These are phyloP conservation scores for Rhadinocentrus ornatus DNA, from an alignment of 2,797 vertebrate genomes.

Conservation along the genomic window DNA sequence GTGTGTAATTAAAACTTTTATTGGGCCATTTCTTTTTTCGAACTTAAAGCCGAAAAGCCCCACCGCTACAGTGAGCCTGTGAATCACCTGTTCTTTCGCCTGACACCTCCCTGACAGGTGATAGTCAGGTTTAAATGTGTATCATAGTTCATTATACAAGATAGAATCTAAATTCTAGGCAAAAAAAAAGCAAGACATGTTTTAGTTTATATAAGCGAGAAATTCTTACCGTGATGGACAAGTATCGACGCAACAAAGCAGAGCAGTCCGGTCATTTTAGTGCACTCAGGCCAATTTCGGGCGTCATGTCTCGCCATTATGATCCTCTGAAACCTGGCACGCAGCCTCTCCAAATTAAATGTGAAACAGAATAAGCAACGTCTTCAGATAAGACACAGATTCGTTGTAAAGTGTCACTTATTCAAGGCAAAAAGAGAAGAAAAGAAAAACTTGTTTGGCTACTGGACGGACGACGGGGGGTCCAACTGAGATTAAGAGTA, in stretches of 20 bases:
- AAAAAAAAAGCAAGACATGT: neutral
- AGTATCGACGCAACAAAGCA: conserved; percentile 59
- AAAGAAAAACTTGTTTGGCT: conserved; percentile 56
- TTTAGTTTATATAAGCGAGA: neutral
- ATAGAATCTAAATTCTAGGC: neutral
- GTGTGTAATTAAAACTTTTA: neutral
- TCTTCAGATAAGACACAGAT: conserved; percentile 26
- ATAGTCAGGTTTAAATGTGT: conserved; percentile 7
- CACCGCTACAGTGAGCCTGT: neutral
- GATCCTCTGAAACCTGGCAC: conserved; percentile 40
- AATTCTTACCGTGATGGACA: conserved; percentile 72
- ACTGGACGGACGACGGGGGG: conserved; percentile 29
- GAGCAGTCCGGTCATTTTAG: conserved; percentile 64
- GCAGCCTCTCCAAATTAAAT: conserved; percentile 25
- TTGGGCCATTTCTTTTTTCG: neutral
- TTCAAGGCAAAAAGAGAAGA: neutral
- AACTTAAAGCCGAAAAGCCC: neutral
- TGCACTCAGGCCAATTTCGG: conserved; percentile 51
- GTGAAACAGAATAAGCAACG: neutral
- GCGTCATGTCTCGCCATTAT: conserved; percentile 71
- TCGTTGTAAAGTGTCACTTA: conserved; percentile 25
- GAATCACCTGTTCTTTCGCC: conserved; percentile 51
- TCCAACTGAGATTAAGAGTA: conserved; percentile 35
- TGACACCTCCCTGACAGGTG: conserved; percentile 54
- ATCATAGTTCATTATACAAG: conserved; percentile 20